Conservation (phyloP, 2,888 invertebrate species). For the Pardosa pseudoannulata region DNA sequence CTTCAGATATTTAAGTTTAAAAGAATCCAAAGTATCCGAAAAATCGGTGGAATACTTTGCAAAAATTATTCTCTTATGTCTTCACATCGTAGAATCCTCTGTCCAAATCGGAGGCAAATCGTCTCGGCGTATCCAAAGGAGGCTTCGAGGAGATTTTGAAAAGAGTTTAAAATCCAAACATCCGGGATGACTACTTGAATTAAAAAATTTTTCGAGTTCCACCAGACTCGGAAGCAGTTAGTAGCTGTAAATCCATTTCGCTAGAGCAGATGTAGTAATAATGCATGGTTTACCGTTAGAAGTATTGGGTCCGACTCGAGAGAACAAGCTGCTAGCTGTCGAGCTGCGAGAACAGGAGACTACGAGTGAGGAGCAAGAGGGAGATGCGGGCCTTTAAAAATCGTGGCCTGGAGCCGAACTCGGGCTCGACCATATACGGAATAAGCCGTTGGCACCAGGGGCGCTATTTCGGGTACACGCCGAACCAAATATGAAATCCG, state of each 20-base stretch:
- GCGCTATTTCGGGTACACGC: conserved; percentile 58
- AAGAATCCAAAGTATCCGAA: conserved; percentile 9
- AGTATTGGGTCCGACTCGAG: conserved; percentile 16
- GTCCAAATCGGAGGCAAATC: background rate
- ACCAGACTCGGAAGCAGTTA: background rate
- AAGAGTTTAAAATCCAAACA: too few species aligned
- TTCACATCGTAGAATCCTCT: background rate
- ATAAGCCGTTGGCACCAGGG: conserved; percentile 53
- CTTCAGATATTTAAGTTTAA: too few species aligned
- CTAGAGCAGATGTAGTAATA: too few species aligned
- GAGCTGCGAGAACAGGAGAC: conserved; percentile 40
- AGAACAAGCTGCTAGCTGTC: conserved; percentile 36
- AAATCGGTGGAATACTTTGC: too few species aligned
- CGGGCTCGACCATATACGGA: conserved; percentile 58
- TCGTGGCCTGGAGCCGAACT: conserved; percentile 2
- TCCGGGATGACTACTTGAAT: background rate
- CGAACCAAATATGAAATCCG: conserved; percentile 62
- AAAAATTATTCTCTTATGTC: background rate
- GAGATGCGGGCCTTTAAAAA: conserved; percentile 40
- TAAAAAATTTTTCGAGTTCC: background rate
- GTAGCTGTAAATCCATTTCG: conserved; percentile 7
- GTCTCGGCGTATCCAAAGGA: background rate
- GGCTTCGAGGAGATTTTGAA: background rate
- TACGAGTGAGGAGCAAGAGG: conserved; percentile 21
- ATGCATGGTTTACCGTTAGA: conserved; percentile 7